Evolutionary conservation across 2,797 vertebrate genomes (phyloP).

Genomic region (Amblyraja radiata): DNA sequence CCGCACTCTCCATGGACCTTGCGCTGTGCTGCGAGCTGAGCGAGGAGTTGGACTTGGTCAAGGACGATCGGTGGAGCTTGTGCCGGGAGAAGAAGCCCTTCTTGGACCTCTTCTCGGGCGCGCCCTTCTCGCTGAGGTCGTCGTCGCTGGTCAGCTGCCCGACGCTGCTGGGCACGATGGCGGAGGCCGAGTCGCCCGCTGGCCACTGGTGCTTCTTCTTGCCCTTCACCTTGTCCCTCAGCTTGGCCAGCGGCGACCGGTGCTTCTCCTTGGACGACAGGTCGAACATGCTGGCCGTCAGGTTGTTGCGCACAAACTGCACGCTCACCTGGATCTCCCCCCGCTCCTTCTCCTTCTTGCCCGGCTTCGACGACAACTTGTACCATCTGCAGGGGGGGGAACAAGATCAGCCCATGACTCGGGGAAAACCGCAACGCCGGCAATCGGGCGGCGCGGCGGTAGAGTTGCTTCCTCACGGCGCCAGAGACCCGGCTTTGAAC

Average conservation of each 20-base stretch:
- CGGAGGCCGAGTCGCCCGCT: slow-evolving; percentile 69
- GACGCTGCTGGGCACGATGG: slow-evolving; percentile 68
- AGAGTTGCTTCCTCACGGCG: too few relatives aligned
- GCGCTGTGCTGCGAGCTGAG: slow-evolving; percentile 89
- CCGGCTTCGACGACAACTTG: slow-evolving; percentile 83
- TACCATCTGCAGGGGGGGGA: slow-evolving; percentile 71
- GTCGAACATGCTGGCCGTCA: slow-evolving; percentile 97
- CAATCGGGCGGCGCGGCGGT: too few relatives aligned
- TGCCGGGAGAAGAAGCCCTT: slow-evolving; percentile 81
- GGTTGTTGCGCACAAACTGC: slow-evolving; percentile 82
- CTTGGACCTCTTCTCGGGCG: slow-evolving; percentile 72
- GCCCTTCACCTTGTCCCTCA: slow-evolving; percentile 85
- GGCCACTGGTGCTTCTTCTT: slow-evolving; percentile 64
- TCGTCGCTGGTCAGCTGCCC: slow-evolving; percentile 66
- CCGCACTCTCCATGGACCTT: slow-evolving; percentile 80
- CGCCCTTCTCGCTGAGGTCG: slow-evolving; percentile 59
- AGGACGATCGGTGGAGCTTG: slow-evolving; percentile 79
- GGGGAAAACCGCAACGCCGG: neutral
- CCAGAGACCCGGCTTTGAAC: too few relatives aligned
- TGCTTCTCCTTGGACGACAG: slow-evolving; percentile 87
- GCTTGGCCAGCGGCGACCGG: slow-evolving; percentile 76
- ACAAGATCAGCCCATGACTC: neutral
- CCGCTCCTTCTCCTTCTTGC: slow-evolving; percentile 92
- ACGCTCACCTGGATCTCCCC: slow-evolving; percentile 84
- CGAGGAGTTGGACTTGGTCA: slow-evolving; percentile 85